Base-by-base conservation (phyloP, 2,888 invertebrate species). In the Xestobium rufovillosum region DNA sequence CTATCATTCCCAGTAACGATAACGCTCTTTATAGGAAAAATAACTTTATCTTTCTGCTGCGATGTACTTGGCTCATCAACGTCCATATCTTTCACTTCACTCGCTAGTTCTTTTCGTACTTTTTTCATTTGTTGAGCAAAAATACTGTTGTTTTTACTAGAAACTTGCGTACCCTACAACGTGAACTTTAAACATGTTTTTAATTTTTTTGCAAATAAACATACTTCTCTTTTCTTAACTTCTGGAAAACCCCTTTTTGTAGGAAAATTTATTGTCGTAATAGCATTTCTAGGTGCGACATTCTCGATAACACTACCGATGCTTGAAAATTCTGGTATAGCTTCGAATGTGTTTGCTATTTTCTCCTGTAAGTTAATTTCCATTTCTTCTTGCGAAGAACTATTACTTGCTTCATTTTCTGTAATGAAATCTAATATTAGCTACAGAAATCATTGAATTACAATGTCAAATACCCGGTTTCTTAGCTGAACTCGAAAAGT, bases 221-320 rank as follows among this genome's bases (percentile, higher is more conserved):
- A 60, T 34, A 59, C 57, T 49, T 70, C 63, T 45, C 66, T 53
- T 50, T 68, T 68, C 25, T 57, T 59, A 3, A 68, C 71, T 44
- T 61, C 60, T 16, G 76, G 76, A 56, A 76, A 76, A 3, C 74
- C 75, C 43, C 36, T 38, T 14, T 31, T 38, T 42, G 34, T 47
- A 45, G 42, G 53, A 53, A 42, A 56, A 35, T 42, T 50, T 53
- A 54, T 31, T 55, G 44, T 39, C 3, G 34, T 29, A 4, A 38
- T 8, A 14, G 26, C 32, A 15, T 10, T 51, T 33, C 17, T 38
- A 34, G 11, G 13, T 31, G 14, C 11, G 53, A 66, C 65, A 59
- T 69, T 72, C 50, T 80, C 80, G 2, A 77, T 60, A 36, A 82
- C 73, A 36, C 70, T 66, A 1, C 78, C 78, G 3, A 79, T 52